These are phyloP conservation scores for Cryptocheilus praepositus DNA, from an alignment of 2,888 invertebrate genomes.

Conservation along the genomic window DNA sequence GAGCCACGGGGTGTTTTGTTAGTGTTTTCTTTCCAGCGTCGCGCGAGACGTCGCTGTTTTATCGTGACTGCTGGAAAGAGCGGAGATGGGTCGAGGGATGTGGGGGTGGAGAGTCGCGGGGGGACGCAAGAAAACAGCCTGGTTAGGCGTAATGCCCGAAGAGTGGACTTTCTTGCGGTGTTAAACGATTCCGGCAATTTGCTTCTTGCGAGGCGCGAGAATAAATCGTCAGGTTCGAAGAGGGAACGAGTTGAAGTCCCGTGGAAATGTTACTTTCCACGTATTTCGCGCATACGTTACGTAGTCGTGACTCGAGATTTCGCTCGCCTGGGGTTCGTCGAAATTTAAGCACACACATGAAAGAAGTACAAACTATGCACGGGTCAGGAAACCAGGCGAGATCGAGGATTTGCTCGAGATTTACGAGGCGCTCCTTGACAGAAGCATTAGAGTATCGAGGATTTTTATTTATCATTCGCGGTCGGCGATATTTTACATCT, in stretches of 20 bases:
- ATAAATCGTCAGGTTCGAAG: background rate
- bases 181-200: constrained; percentile 45
- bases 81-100: constrained; percentile 20
- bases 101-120: constrained; percentile 17
- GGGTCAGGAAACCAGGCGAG: too few species aligned
- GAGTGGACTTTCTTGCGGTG: constrained; percentile 37
- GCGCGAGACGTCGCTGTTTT: constrained; percentile 57
- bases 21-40: constrained; percentile 65
- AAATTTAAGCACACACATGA: too few species aligned
- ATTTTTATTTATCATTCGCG: too few species aligned
- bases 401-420: too few species aligned
- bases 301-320: too few species aligned
- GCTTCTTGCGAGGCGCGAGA: constrained; percentile 29
- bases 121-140: constrained; percentile 28
- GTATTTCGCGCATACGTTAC: too few species aligned
- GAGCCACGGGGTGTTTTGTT: constrained; percentile 64
- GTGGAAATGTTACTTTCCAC: background rate
- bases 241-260: background rate
- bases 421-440: too few species aligned
- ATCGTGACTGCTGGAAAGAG: constrained; percentile 42
- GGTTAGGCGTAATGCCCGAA: constrained; percentile 44
- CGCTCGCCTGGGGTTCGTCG: too few species aligned
- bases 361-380: too few species aligned
- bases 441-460: too few species aligned
- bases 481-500: too few species aligned